Evolutionary conservation across 2,888 invertebrate species (phyloP).

Genomic region (Campoplex capitator): DNA sequence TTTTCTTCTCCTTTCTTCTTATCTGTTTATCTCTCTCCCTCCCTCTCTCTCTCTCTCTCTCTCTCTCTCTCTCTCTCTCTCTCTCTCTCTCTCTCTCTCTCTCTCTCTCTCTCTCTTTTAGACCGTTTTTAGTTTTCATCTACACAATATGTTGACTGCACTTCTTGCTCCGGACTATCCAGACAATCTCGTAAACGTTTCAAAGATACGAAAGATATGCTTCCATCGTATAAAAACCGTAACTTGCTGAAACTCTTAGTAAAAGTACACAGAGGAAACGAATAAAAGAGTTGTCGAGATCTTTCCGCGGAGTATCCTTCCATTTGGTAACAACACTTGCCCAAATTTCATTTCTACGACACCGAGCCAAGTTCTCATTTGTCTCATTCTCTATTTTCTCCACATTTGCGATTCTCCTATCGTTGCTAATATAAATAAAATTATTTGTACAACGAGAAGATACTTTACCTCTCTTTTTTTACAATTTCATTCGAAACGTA

Average conservation of each 20-base stretch:
- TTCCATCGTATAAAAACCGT: slow-evolving; percentile 30
- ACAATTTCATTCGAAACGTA: not conserved
- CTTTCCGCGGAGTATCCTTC: not conserved
- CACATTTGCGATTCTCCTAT: not conserved
- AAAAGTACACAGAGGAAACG: slow-evolving; percentile 15
- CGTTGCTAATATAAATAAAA: not conserved
- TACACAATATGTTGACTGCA: slow-evolving; percentile 35
- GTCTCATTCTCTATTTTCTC: slow-evolving; percentile 5
- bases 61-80: not conserved
- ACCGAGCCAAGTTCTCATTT: slow-evolving; percentile 24
- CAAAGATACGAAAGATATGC: slow-evolving; percentile 33
- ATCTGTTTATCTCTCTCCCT: not conserved
- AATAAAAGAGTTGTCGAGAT: slow-evolving; percentile 3
- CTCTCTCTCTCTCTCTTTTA: not conserved
- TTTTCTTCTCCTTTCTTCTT: not conserved
- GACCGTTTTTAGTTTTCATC: slow-evolving; percentile 3
- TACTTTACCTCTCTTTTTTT: not conserved
- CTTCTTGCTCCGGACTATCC: slow-evolving; percentile 8
- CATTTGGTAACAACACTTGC: slow-evolving; percentile 19
- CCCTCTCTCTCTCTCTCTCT: not conserved
- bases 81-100: not conserved
- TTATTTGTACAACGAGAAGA: not conserved
- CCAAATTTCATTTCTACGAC: slow-evolving; percentile 9
- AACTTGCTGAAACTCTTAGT: slow-evolving; percentile 1
- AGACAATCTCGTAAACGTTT: not conserved